Conservation (phyloP, 2,888 invertebrate genomes). For the Drosophila paracracens region DNA sequence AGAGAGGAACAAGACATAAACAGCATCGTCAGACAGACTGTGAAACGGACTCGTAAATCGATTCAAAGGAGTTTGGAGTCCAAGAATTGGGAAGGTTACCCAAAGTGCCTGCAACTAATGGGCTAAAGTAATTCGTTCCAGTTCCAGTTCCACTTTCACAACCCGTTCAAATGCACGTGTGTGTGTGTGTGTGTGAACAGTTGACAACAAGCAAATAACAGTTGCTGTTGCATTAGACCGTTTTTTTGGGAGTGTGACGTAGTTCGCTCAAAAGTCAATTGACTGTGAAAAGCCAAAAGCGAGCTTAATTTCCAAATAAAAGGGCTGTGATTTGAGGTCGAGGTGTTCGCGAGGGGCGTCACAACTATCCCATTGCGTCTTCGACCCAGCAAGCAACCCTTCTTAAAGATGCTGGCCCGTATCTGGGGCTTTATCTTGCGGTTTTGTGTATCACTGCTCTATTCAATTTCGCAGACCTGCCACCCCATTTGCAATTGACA, state of each 20-base stretch:
- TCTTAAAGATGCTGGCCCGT: constrained; percentile 19
- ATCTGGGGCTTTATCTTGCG: constrained; percentile 65
- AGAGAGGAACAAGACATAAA: constrained; percentile 10
- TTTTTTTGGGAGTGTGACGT: neutral
- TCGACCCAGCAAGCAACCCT: constrained; percentile 42
- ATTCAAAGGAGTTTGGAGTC: neutral
- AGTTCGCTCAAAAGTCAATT: constrained; percentile 66
- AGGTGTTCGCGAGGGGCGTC: constrained; percentile 26
- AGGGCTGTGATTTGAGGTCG: constrained; percentile 64
- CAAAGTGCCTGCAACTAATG: constrained; percentile 69
- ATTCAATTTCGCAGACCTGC: constrained; percentile 55
- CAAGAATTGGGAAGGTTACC: constrained; percentile 2
- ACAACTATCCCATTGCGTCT: constrained; percentile 67
- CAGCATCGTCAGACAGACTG: constrained; percentile 20
- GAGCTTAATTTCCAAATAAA: constrained; percentile 77
- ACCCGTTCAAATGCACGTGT: constrained; percentile 17
- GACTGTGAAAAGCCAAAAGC: constrained; percentile 77
- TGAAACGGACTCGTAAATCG: constrained; percentile 13
- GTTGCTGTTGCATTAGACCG: constrained; percentile 14
- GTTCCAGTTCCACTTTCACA: constrained; percentile 15
- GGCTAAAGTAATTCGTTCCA: constrained; percentile 53
- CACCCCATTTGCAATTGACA: constrained; percentile 65
- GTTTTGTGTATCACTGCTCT: constrained; percentile 57
- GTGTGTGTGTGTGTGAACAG: constrained; percentile 45
- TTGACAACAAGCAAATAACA: constrained; percentile 66